Evolutionary conservation across 2,797 vertebrate species (phyloP).

Genomic region (Chanos chanos): DNA sequence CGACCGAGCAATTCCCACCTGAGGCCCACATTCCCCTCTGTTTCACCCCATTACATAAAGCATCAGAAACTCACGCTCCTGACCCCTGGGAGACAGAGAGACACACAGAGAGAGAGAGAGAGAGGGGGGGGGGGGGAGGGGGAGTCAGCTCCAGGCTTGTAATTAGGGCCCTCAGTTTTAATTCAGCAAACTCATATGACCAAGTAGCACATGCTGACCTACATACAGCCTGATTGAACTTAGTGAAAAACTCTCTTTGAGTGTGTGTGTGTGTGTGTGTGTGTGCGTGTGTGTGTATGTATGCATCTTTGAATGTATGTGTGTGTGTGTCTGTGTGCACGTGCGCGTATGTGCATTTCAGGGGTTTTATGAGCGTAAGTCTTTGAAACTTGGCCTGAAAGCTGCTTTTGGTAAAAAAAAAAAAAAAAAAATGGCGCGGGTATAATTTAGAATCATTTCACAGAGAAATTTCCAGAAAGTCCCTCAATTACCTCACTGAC

Average conservation of each 20-base stretch:
- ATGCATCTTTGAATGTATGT: constrained; percentile 22
- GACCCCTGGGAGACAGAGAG: constrained; percentile 2
- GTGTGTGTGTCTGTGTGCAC: not conserved
- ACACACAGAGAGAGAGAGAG: constrained; percentile 1
- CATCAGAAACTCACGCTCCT: not conserved
- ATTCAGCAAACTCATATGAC: constrained; percentile 39
- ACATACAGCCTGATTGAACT: constrained; percentile 52
- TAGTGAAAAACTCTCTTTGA: constrained; percentile 28
- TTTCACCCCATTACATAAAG: constrained; percentile 54
- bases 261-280: constrained; percentile 8
- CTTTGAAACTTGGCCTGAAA: too few relatives aligned
- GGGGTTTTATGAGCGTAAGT: too few relatives aligned
- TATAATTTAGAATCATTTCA: too few relatives aligned
- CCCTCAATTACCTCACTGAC: too few relatives aligned
- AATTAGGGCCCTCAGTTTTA: constrained; percentile 50
- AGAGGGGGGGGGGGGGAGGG: not conserved
- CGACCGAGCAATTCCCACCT: constrained; percentile 43
- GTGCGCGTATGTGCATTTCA: too few relatives aligned
- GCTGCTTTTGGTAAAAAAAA: too few relatives aligned
- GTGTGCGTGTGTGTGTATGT: constrained; percentile 22
- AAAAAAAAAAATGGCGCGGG: too few relatives aligned
- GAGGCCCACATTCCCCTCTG: constrained; percentile 37
- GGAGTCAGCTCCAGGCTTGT: constrained; percentile 24
- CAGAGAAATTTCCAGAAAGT: too few relatives aligned
- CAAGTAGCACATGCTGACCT: constrained; percentile 56